Conservation (phyloP, 2,888 invertebrate species). For the Deilephila elpenor region DNA sequence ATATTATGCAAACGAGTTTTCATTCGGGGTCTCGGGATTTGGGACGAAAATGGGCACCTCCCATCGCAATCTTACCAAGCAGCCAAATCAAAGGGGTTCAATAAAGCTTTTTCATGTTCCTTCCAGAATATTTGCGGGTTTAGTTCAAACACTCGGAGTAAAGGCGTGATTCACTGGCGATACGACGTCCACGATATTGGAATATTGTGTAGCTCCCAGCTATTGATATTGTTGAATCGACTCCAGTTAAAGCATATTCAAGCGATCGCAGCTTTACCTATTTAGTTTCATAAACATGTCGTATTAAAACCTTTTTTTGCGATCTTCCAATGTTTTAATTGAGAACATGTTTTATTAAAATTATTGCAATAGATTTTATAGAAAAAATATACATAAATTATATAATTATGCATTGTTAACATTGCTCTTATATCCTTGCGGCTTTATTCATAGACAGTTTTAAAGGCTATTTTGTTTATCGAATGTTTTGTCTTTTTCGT, state of each 20-base stretch:
- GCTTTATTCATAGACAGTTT: too few relatives aligned
- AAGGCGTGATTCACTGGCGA: slow-evolving; percentile 36
- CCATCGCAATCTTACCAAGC: slow-evolving; percentile 54
- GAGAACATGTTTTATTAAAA: too few relatives aligned
- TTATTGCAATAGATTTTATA: too few relatives aligned
- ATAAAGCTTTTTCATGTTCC: slow-evolving; percentile 54
- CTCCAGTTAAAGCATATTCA: slow-evolving; percentile 43
- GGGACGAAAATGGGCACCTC: slow-evolving; percentile 55
- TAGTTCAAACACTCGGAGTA: slow-evolving; percentile 42
- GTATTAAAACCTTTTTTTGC: background rate
- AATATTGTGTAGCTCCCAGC: slow-evolving; percentile 34
- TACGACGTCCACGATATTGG: slow-evolving; percentile 24
- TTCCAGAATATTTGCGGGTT: slow-evolving; percentile 45
- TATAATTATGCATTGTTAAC: too few relatives aligned
- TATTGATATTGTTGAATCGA: slow-evolving; percentile 44
- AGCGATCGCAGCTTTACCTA: slow-evolving; percentile 35
- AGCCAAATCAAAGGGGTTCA: slow-evolving; percentile 56
- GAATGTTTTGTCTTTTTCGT: too few relatives aligned
- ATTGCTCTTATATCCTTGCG: too few relatives aligned
- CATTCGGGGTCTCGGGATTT: slow-evolving; percentile 58
- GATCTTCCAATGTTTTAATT: too few relatives aligned
- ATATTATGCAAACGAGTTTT: slow-evolving; percentile 76
- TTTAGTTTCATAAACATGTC: background rate
- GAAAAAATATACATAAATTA: too few relatives aligned
- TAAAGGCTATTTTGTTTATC: too few relatives aligned